Evolutionary conservation across 2,113 vertebrate species (phyloP).

Genomic region (Atherinomorus stipes): DNA sequence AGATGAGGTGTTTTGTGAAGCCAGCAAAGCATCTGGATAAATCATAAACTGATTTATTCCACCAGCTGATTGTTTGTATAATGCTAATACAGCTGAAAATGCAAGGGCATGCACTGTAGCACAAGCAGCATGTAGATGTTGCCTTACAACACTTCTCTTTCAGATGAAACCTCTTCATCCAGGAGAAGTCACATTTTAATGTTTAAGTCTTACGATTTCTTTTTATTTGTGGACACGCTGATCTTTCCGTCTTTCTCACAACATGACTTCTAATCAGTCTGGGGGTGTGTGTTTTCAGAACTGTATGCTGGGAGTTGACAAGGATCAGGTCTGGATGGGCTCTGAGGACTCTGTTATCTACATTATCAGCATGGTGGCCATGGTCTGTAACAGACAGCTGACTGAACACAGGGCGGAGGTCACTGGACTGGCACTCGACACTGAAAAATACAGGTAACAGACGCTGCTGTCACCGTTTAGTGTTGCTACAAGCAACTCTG

Average conservation of each 20-base stretch:
- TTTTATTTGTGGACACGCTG: background rate
- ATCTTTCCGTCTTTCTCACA: background rate
- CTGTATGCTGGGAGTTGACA: constrained; percentile 93
- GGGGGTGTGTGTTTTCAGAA: constrained; percentile 79
- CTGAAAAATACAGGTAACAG: constrained; percentile 83
- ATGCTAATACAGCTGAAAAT: background rate
- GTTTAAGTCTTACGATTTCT: background rate
- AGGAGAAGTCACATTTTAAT: background rate
- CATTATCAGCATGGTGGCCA: constrained; percentile 92
- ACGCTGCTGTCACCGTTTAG: background rate
- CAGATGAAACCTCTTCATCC: background rate
- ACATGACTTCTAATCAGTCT: background rate
- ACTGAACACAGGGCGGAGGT: constrained; percentile 90
- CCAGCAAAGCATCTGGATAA: background rate
- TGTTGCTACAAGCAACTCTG: too few relatives aligned
- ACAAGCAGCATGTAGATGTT: too few relatives aligned
- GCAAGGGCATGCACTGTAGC: background rate
- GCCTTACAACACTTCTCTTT: too few relatives aligned
- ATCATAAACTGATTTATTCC: background rate
- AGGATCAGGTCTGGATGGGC: constrained; percentile 94
- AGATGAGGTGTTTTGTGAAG: too few relatives aligned
- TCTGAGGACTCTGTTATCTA: constrained; percentile 94
- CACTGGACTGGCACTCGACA: constrained; percentile 84
- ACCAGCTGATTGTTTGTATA: background rate
- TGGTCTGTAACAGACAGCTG: constrained; percentile 96